Base-by-base conservation (phyloP, 2,113 vertebrate genomes). In the Toxostoma redivivum region DNA sequence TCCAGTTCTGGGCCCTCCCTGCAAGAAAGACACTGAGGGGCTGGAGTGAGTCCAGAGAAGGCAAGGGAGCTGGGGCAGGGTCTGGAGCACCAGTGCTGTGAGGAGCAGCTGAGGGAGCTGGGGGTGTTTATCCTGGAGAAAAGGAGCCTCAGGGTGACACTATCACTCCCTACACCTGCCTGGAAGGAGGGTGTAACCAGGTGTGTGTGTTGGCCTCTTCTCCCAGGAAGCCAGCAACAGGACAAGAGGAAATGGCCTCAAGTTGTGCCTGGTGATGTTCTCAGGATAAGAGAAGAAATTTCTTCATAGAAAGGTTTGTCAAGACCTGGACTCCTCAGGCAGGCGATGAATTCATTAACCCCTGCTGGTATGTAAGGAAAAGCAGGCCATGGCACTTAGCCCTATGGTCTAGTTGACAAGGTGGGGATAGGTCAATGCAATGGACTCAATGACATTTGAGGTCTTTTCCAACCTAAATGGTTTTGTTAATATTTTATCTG, bases 1-100 rank as follows among this genome's bases (percentile, higher is more conserved):
- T 61, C 4, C 33, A 42, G 31, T 18, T 57, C 51, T 57, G 37
- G 2, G 18, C 4, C 17, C 7, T 24, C 22, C 15, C 7, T 42
- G 1, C 37, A 65, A 13, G 18, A 57, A 44, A 5, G 22, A 44
- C 4, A 57, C 0, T 33, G 44, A 81, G 19, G 4, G 9, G 15
- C 22, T 65, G 22, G 18, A 73, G 18, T 1, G 4, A 23, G 27
- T 37, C 12, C 42, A 8, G 31, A 65, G 27, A 58, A 33, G 18
- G 20, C 27, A 37, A 3, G 0, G 1, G 15, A 37, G 17, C 1
- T 4, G 18, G 8, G 11, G 31, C 27, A 37, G 37, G 16, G 15
- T 58, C 66, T 48, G 12, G 21, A 71, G 35, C 31, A 47, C 1
- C 3, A 62, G 16, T 22, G 2, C 21, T 35, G 6, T 42, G 57